These are phyloP conservation scores for Gobionotothen gibberifrons DNA, from an alignment of 2,797 vertebrate species.

Conservation along the genomic window DNA sequence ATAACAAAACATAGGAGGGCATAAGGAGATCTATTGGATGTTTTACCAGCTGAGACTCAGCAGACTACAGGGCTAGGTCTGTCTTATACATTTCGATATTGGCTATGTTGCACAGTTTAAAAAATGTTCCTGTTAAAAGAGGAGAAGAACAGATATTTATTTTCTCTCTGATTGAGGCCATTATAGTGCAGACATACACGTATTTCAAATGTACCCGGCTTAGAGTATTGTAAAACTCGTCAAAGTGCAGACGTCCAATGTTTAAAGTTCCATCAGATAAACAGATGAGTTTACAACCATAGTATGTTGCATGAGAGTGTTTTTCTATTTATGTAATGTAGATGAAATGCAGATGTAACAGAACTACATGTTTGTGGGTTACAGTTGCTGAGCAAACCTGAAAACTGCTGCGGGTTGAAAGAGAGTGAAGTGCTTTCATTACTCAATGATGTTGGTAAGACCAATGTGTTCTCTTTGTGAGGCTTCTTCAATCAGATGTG, in stretches of 20 bases:
- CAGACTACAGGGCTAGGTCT: neutral
- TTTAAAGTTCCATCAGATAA: neutral
- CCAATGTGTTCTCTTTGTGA: neutral
- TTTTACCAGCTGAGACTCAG: neutral
- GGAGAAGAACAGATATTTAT: neutral
- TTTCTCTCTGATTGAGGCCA: neutral
- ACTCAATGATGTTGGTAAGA: constrained; percentile 94
- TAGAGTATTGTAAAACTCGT: too few relatives aligned
- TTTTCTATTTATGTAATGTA: neutral
- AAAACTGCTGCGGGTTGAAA: constrained; percentile 98
- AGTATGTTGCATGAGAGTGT: too few relatives aligned
- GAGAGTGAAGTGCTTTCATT: constrained; percentile 96
- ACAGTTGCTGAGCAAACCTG: constrained; percentile 94
- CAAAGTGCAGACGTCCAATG: neutral
- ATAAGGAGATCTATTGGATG: neutral
- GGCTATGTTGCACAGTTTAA: neutral
- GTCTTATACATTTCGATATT: neutral
- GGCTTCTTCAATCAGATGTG: accelerated
- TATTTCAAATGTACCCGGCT: neutral
- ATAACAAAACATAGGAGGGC: neutral
- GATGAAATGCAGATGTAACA: constrained; percentile 1
- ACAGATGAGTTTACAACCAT: neutral
- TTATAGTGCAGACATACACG: neutral
- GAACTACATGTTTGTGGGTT: constrained; percentile 21
- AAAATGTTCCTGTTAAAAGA: neutral